These are phyloP conservation scores for Barnardius zonarius DNA, from an alignment of 2,113 vertebrate species.

Conservation along the genomic window DNA sequence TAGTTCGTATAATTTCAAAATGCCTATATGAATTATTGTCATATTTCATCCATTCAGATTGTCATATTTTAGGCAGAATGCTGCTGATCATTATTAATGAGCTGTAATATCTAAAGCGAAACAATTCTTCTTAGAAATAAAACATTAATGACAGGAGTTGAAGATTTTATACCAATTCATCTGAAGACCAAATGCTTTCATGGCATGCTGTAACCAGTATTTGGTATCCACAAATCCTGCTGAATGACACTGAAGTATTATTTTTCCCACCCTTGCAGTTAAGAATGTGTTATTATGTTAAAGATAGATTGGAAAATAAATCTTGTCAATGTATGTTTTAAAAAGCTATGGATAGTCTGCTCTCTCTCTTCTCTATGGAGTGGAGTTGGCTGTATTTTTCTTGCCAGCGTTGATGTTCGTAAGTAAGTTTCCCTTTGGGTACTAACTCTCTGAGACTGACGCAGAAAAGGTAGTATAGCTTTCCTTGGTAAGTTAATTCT, in stretches of 20 bases:
- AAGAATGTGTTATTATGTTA: not conserved
- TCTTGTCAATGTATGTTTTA: not conserved
- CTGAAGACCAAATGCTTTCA: not conserved
- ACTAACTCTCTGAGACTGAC: not conserved
- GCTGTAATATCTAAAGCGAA: not conserved
- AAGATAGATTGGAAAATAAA: not conserved
- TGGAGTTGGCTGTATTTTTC: not conserved
- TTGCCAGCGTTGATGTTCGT: not conserved
- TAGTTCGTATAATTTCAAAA: not conserved
- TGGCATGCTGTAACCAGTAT: not conserved
- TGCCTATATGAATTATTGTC: not conserved
- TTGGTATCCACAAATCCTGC: not conserved
- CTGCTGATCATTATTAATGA: not conserved
- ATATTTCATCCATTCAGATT: not conserved
- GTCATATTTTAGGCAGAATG: not conserved
- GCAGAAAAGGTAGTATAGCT: not conserved
- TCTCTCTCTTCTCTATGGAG: not conserved
- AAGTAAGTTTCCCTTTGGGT: not conserved
- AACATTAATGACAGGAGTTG: not conserved
- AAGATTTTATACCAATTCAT: not conserved
- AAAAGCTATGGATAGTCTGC: not conserved
- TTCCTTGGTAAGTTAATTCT: not conserved
- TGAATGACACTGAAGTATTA: not conserved
- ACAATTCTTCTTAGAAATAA: not conserved
- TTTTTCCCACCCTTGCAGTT: not conserved